A percentile compares a stretch with the other conserved stretches of the same genome.
Conservation (phyloP, 1,140 invertebrate genomes). For the Brachystomella parvula region DNA sequence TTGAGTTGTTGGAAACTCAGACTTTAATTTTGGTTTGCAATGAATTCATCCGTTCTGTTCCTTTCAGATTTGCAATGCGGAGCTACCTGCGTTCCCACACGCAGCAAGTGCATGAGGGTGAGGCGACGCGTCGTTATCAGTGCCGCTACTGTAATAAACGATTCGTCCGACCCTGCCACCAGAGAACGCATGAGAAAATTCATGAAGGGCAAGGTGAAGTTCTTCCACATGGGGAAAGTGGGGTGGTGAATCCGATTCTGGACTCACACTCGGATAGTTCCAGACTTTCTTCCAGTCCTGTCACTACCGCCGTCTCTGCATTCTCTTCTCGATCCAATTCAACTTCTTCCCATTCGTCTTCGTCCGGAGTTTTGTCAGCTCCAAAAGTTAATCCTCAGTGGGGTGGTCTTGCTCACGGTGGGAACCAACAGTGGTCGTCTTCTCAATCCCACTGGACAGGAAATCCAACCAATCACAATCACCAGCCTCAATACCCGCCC, state of each 20-base stretch:
- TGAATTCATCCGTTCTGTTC: too few relatives aligned
- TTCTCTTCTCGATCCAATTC: not conserved
- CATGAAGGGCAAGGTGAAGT: slow-evolving; percentile 4
- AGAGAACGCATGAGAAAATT: not conserved
- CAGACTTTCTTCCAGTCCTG: not conserved
- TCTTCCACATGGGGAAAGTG: too few relatives aligned
- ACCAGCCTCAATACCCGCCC: not conserved
- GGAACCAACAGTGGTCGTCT: too few relatives aligned
- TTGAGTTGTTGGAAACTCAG: too few relatives aligned
- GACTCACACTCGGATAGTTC: not conserved
- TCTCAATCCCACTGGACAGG: too few relatives aligned
- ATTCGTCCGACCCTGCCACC: slow-evolving; percentile 8
- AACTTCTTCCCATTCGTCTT: not conserved
- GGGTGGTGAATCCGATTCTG: not conserved
- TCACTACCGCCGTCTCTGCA: not conserved
- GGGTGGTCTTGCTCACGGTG: too few relatives aligned
- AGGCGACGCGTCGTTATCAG: not conserved
- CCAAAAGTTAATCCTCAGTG: too few relatives aligned
- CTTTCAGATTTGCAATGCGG: slow-evolving; percentile 1
- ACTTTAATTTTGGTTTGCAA: too few relatives aligned
- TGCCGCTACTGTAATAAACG: slow-evolving; percentile 10
- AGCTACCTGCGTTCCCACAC: not conserved
- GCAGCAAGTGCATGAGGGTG: not conserved
- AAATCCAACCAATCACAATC: too few relatives aligned
- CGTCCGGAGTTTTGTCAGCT: too few relatives aligned